Percentiles rank a stretch among this genome's conserved stretches.
Evolutionary conservation across 2,113 vertebrate species (phyloP).

Genomic region (Upupa epops): DNA sequence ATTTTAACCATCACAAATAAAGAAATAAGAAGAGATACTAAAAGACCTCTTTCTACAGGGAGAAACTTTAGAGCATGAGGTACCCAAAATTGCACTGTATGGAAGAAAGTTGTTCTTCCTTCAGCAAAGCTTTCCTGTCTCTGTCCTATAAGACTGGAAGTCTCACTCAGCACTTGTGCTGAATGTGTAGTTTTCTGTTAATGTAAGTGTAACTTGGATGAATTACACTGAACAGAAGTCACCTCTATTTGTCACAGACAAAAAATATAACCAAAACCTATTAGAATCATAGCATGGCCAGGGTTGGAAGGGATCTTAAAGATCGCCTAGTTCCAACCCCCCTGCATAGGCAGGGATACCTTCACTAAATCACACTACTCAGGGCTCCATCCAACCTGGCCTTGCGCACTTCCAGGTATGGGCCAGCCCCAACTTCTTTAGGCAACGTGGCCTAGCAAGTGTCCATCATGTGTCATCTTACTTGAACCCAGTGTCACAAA

Average conservation of each 20-base stretch:
- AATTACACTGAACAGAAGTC: neutral
- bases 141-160: neutral
- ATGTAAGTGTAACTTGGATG: neutral
- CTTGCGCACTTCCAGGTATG: no score
- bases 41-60: neutral
- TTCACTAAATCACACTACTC: no score
- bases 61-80: neutral
- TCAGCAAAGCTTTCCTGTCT: neutral
- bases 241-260: neutral
- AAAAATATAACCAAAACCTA: neutral
- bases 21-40: neutral
- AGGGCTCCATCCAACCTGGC: no score
- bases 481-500: neutral
- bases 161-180: neutral
- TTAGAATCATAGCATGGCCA: no score
- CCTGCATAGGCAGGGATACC: no score
- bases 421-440: no score
- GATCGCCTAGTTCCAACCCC: no score
- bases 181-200: neutral
- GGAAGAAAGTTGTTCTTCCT: neutral
- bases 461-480: neutral
- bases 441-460: no score
- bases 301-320: no score
- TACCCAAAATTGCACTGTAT: neutral
- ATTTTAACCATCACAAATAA: neutral